These are phyloP conservation scores for Macrophya annulata DNA, from an alignment of 2,888 invertebrate genomes.

Conservation along the genomic window DNA sequence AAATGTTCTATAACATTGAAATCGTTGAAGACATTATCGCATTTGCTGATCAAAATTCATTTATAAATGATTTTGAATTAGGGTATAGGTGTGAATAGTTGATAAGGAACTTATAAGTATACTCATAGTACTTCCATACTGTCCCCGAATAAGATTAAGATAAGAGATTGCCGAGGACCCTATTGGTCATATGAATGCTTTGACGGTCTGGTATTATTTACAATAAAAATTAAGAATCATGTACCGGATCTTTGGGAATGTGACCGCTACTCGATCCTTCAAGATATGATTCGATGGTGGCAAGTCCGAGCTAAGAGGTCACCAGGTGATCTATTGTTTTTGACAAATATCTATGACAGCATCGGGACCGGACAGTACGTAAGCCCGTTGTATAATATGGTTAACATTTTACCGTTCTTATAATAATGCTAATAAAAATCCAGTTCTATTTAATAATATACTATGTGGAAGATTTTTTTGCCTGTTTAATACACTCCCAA, in stretches of 20 bases:
- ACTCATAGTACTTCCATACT: conserved; percentile 24
- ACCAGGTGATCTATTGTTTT: conserved; percentile 44
- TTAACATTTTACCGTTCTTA: conserved; percentile 20
- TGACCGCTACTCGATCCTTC: conserved; percentile 33
- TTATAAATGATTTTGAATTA: background rate
- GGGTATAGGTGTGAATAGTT: background rate
- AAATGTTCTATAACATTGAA: background rate
- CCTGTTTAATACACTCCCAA: background rate
- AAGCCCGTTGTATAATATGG: conserved; percentile 28
- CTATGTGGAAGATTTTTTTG: conserved; percentile 11
- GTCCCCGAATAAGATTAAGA: conserved; percentile 2
- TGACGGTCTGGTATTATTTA: conserved; percentile 37
- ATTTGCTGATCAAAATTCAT: background rate
- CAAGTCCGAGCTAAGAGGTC: conserved; percentile 22
- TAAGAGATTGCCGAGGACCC: background rate
- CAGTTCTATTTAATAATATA: conserved; percentile 37
- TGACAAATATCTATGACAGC: conserved; percentile 45
- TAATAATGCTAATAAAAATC: conserved; percentile 48
- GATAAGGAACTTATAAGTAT: background rate
- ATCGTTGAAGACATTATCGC: background rate
- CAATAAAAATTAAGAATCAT: conserved; percentile 43
- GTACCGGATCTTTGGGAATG: conserved; percentile 26
- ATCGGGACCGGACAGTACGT: conserved; percentile 26
- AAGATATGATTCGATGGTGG: conserved; percentile 41
- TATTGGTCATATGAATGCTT: conserved; percentile 30